Percentiles rank a stretch among this genome's conserved stretches.
phyloP scores from a whole-genome alignment of 2,888 invertebrate genomes.

The Gymnoscelis rufifasciata region DNA sequence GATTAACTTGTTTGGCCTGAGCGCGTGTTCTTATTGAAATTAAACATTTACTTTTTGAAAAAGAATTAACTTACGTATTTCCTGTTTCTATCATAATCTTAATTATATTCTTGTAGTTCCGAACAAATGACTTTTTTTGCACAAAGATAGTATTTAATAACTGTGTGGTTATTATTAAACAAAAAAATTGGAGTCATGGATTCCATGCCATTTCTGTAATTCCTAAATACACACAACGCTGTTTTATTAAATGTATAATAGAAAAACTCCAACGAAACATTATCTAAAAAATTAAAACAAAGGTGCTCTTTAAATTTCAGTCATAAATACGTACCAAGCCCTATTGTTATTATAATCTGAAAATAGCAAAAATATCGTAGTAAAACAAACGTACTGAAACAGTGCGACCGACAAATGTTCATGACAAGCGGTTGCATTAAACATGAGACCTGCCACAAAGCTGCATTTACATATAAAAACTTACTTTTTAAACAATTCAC shows the following conservation, averaged over 20 bases:
- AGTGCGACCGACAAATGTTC: conserved; percentile 74
- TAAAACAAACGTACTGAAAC: conserved; percentile 42
- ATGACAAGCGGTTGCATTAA: conserved; percentile 71
- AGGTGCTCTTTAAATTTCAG: not conserved
- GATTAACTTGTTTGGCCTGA: conserved; percentile 65
- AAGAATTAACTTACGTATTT: not conserved
- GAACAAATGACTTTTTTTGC: no score
- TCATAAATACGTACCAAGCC: not conserved
- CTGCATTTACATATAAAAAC: conserved; percentile 62
- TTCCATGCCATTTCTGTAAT: no score
- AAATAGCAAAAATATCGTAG: not conserved
- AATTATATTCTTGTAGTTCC: no score
- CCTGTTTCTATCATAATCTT: no score
- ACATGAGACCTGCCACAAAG: conserved; percentile 68
- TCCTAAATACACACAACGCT: no score
- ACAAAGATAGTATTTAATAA: no score
- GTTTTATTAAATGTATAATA: no score
- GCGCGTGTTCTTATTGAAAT: conserved; percentile 50
- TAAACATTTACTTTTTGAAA: not conserved
- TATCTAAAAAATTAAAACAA: no score
- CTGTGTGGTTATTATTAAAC: no score
- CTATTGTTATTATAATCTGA: not conserved
- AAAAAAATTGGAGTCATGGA: no score
- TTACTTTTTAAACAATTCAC: conserved; percentile 29
- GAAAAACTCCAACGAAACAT: no score